A percentile compares a stretch with the other conserved stretches of the same genome.
These are phyloP conservation scores for Acronicta psi DNA, from an alignment of 2,888 invertebrate genomes.

Conservation along the genomic window DNA sequence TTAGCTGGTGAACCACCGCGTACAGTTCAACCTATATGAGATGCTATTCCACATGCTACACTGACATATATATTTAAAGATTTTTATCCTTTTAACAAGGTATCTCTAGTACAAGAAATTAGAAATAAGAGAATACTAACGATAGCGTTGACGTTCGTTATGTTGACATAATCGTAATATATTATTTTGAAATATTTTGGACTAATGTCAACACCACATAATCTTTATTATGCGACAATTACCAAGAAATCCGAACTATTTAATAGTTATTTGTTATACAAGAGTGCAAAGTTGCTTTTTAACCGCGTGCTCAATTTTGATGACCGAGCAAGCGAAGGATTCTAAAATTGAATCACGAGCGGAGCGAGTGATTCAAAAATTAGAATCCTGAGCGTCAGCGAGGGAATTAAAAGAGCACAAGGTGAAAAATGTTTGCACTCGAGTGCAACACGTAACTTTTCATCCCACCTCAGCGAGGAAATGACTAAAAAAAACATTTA, in stretches of 20 bases:
- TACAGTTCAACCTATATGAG: slow-evolving; percentile 33
- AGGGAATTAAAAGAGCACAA: no score
- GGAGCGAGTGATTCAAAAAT: no score
- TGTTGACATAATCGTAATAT: background rate
- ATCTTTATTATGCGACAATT: background rate
- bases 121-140: background rate
- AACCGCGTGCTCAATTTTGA: no score
- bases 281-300: no score
- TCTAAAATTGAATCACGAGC: no score
- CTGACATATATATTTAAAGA: slow-evolving; percentile 16
- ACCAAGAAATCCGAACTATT: background rate
- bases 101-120: background rate
- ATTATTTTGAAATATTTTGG: background rate
- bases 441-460: no score
- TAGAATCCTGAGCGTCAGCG: no score
- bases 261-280: no score
- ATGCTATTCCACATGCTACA: slow-evolving; percentile 37
- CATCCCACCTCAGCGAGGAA: no score
- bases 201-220: background rate
- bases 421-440: no score
- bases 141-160: background rate
- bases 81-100: background rate
- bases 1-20: slow-evolving; percentile 66
- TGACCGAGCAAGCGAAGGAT: no score
- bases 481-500: no score